These are phyloP conservation scores for Archilochus colubris DNA, from an alignment of 2,113 vertebrate genomes.

Conservation along the genomic window DNA sequence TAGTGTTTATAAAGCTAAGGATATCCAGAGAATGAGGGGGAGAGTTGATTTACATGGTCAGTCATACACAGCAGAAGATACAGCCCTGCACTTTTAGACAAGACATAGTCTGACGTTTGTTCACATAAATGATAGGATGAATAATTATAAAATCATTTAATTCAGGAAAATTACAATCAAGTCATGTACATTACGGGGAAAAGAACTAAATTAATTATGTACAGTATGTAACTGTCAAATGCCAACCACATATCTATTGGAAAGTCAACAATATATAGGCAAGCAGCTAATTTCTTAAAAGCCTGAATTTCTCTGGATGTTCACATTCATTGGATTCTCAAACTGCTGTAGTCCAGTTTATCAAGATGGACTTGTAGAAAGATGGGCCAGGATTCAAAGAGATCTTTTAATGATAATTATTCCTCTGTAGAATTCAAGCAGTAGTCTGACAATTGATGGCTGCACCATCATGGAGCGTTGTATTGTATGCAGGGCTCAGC, in stretches of 20 bases:
- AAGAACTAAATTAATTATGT: slow-evolving; percentile 45
- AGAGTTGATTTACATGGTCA: neutral
- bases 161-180: slow-evolving; percentile 31
- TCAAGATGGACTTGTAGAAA: neutral
- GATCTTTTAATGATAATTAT: neutral
- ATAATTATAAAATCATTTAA: slow-evolving; percentile 45
- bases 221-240: slow-evolving; percentile 44
- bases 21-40: neutral
- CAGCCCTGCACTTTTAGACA: neutral
- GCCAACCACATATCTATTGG: neutral
- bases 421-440: neutral
- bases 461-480: fast-evolving
- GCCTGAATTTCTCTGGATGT: neutral
- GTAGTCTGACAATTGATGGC: neutral
- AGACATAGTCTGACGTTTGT: neutral
- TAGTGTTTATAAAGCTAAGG: neutral
- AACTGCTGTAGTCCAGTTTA: neutral
- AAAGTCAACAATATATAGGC: slow-evolving; percentile 11
- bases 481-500: neutral
- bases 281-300: neutral
- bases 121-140: neutral
- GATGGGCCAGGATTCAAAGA: neutral
- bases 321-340: neutral
- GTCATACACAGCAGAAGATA: neutral
- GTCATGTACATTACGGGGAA: neutral